Evolutionary conservation across 2,888 invertebrate species (phyloP), one percentile per base, ranked within the genome.

Genomic region (Latrodectus hesperus): DNA sequence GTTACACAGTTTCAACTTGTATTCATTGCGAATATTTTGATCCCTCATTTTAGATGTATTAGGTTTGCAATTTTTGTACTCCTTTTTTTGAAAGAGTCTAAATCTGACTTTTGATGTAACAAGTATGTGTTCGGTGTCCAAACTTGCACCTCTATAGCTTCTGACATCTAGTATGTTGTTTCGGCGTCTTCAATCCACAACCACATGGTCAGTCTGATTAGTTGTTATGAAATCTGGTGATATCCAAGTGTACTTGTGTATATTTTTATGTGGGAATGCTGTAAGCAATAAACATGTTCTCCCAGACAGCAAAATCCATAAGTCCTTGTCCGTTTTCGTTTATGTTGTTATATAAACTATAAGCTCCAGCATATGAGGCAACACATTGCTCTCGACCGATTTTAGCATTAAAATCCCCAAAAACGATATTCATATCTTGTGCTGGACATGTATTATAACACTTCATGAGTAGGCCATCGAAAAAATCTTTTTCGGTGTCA

Each of bases 121-220:
- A 75, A 75, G 22, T 22, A 22, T 22, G 64, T 17, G 53, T 53
- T 81, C 81, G 3, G 73, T 67, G n/a, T 74, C 74, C 10, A 74
- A 52, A 53, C 52, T 74, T 22, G 52, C 52, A 67, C 64, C 72
- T 22, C 22, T 80, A n/a, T 72, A 72, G 49, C 64, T 72, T 64
- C 64, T 80, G 4, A 60, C 64, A 17, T 80, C 64, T 51, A 73
- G 52, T 9, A 81, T 22, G 22, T 51, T 73, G 51, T n/a, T 81
- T 0, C 1, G 65, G 22, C 53, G 67, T 73, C 73, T 73, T 17
- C n/a, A 52, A 73, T 67, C 67, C n/a, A 81, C 67, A 67, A 64
- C 17, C 17, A 81, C 16, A 26, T 81, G 67, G 17, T 81, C 81
- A 10, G 65, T 73, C n/a, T 65, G 53, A 12, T 81, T 81, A n/a